Conservation (phyloP, 2,113 vertebrate species). For the Emydura subglobosa region DNA sequence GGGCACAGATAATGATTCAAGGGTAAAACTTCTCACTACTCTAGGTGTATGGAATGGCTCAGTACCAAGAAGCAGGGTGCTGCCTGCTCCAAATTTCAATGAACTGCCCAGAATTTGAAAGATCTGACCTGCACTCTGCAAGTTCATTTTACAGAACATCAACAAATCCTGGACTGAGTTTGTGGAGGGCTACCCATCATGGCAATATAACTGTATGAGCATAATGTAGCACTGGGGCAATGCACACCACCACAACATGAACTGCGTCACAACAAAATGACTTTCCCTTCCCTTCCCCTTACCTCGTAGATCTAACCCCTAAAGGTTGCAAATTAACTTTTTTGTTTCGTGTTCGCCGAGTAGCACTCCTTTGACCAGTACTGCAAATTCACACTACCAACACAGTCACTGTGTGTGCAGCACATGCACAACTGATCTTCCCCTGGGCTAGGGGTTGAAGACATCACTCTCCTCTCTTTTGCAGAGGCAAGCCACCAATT, state of each 20-base stretch:
- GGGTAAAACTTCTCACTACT: neutral
- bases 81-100: neutral
- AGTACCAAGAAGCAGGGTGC: neutral
- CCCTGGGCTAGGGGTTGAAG: neutral
- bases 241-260: neutral
- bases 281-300: neutral
- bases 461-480: neutral
- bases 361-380: neutral
- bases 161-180: neutral
- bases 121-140: neutral
- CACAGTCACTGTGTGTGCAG: neutral
- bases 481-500: neutral
- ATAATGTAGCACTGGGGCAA: neutral
- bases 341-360: neutral
- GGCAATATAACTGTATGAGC: rapidly evolving
- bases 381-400: neutral
- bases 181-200: neutral
- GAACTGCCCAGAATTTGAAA: neutral
- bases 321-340: neutral
- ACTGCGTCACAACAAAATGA: neutral
- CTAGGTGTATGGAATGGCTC: neutral
- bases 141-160: rapidly evolving
- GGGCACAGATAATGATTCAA: neutral
- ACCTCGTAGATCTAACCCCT: neutral
- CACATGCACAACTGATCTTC: neutral